Percentiles rank a stretch among this genome's conserved stretches.
Evolutionary conservation across 2,888 invertebrate species (phyloP).

Genomic region (Lasioglossum oenotherae): DNA sequence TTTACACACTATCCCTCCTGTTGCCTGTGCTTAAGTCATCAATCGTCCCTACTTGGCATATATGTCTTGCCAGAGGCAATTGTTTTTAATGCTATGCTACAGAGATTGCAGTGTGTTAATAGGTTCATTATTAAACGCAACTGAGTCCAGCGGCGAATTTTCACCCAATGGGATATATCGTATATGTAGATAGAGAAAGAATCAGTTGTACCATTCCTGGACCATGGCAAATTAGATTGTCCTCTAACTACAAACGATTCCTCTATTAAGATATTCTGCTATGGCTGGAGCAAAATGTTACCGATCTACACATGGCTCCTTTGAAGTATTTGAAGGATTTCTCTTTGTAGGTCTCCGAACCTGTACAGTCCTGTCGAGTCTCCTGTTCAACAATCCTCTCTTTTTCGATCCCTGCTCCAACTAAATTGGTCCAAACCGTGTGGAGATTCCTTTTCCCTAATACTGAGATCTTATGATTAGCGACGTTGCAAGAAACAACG

Average conservation of each 20-base stretch:
- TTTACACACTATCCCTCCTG: slow-evolving; percentile 12
- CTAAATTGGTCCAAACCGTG: neutral
- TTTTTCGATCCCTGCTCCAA: neutral
- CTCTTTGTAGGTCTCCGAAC: neutral
- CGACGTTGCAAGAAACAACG: neutral
- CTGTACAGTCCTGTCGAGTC: neutral
- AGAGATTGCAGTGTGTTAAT: slow-evolving; percentile 32
- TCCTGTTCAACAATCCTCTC: neutral
- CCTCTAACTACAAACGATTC: neutral
- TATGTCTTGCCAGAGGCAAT: slow-evolving; percentile 32
- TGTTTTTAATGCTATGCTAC: slow-evolving; percentile 38
- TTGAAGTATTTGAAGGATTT: neutral
- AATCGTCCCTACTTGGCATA: slow-evolving; percentile 15
- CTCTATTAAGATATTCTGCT: neutral
- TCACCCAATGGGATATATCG: neutral
- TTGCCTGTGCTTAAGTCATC: slow-evolving; percentile 12
- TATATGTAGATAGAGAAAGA: neutral
- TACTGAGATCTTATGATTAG: neutral
- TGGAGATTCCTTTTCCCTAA: neutral
- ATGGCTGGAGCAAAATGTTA: neutral
- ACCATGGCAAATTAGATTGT: neutral
- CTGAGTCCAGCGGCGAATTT: slow-evolving; percentile 28
- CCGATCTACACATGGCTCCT: neutral
- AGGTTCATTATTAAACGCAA: slow-evolving; percentile 38
- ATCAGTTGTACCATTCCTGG: neutral